phyloP scores from a whole-genome alignment of 92 coral and sea anemone species.

The Phenganax stokvisi region DNA sequence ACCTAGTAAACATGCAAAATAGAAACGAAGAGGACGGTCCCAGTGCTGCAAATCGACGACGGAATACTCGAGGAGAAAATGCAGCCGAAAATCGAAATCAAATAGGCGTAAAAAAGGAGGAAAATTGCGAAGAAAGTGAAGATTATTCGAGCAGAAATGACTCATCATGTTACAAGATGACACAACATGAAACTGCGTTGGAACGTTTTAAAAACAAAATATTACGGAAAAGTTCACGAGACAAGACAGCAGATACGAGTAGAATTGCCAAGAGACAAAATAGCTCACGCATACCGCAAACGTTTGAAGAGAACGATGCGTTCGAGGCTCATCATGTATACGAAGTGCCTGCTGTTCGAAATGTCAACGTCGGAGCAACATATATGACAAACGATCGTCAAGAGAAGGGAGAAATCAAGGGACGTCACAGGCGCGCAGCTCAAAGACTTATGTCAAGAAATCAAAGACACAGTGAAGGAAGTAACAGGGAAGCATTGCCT shows the following conservation, averaged over 20 bases:
- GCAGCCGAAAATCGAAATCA: neutral
- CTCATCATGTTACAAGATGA: constrained; percentile 1
- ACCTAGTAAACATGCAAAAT: constrained; percentile 24
- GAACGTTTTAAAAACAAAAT: constrained; percentile 23
- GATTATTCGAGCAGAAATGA: neutral
- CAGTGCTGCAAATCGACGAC: constrained; percentile 1
- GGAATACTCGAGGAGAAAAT: neutral
- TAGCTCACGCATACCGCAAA: neutral
- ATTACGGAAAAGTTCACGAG: constrained; percentile 11
- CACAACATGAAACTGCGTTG: constrained; percentile 12
- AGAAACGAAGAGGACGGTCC: neutral
- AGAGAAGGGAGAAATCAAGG: neutral
- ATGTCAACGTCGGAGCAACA: constrained; percentile 13
- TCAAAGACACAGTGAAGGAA: neutral
- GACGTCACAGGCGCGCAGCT: neutral
- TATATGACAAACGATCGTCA: neutral
- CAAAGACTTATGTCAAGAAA: neutral
- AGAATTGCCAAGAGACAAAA: constrained; percentile 1
- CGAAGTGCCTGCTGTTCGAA: constrained; percentile 25
- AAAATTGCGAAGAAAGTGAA: constrained; percentile 3
- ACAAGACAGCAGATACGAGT: neutral
- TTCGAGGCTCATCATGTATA: constrained; percentile 18
- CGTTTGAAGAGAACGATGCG: neutral
- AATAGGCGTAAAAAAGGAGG: neutral
- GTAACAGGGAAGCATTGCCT: neutral